Conservation (phyloP, 2,113 vertebrate species). For the Rhodinocichla rosea region DNA sequence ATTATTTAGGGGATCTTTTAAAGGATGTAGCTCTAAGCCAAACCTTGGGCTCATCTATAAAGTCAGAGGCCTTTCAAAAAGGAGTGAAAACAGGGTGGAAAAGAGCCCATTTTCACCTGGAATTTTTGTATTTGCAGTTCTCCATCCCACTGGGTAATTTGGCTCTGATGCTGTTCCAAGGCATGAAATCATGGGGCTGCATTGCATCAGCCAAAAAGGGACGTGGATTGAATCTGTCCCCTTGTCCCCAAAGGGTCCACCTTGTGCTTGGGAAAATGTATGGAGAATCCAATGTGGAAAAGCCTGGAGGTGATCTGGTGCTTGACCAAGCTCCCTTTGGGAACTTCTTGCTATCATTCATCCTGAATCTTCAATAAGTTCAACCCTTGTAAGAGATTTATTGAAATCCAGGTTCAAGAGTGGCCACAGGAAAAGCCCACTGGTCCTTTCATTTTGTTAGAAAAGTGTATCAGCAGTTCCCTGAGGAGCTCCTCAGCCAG, state of each 20-base stretch:
- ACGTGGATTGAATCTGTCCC: neutral
- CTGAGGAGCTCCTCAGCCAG: neutral
- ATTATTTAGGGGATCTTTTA: too few species aligned
- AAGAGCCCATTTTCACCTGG: neutral
- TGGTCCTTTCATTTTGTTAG: neutral
- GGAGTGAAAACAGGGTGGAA: neutral
- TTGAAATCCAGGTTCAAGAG: neutral
- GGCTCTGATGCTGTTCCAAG: neutral
- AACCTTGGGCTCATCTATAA: neutral
- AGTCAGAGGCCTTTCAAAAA: neutral
- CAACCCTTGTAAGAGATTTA: neutral
- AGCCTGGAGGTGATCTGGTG: neutral
- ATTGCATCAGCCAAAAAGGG: neutral
- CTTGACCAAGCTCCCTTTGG: neutral
- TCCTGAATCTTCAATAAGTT: neutral
- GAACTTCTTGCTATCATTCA: neutral
- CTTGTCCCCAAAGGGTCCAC: neutral
- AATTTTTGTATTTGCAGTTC: neutral
- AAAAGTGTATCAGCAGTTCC: neutral
- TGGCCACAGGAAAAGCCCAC: accelerated
- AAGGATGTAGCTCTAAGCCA: neutral
- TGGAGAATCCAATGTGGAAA: neutral
- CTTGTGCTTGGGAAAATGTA: neutral
- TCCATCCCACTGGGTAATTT: accelerated
- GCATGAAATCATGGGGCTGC: neutral